phyloP scores from a whole-genome alignment of 1,140 invertebrate species.

The Heliconius hermathena region DNA sequence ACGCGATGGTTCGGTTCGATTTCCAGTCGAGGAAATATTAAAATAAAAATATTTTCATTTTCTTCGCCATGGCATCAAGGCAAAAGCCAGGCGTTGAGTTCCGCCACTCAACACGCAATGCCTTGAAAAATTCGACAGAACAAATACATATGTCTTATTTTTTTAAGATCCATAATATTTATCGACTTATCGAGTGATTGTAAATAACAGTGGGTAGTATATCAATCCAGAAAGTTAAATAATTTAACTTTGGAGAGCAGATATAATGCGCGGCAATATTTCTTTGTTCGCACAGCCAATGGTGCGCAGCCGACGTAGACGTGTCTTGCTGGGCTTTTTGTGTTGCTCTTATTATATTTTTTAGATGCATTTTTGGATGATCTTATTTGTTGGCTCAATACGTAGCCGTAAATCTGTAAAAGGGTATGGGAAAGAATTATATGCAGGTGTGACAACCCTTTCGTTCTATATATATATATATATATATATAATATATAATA shows the following conservation, averaged over 20 bases:
- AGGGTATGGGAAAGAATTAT: slow-evolving; percentile 62
- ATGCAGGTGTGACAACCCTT: slow-evolving; percentile 76
- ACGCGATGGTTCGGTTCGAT: no score
- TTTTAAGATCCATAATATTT: not conserved
- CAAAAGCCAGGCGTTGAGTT: no score
- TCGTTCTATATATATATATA: slow-evolving; percentile 42
- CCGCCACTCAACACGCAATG: no score
- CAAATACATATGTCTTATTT: no score
- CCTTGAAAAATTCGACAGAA: no score
- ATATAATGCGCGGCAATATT: slow-evolving; percentile 74
- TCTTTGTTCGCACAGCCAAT: slow-evolving; percentile 76
- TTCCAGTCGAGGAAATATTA: no score
- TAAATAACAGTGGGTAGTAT: slow-evolving; percentile 1
- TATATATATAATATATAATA: slow-evolving; percentile 18
- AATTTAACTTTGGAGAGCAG: slow-evolving; percentile 53
- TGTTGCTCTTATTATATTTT: slow-evolving; percentile 78
- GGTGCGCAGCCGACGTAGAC: slow-evolving; percentile 69
- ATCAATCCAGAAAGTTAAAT: slow-evolving; percentile 41
- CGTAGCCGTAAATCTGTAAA: slow-evolving; percentile 73
- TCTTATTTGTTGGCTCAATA: slow-evolving; percentile 78
- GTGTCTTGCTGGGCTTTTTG: slow-evolving; percentile 74
- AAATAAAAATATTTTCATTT: no score
- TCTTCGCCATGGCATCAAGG: no score
- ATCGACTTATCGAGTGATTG: slow-evolving; percentile 15
- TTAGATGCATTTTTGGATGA: slow-evolving; percentile 72